Evolutionary conservation across 2,888 invertebrate genomes (phyloP), one percentile per base, ranked within the genome.

Genomic region (Drosophila parthenogenetica): DNA sequence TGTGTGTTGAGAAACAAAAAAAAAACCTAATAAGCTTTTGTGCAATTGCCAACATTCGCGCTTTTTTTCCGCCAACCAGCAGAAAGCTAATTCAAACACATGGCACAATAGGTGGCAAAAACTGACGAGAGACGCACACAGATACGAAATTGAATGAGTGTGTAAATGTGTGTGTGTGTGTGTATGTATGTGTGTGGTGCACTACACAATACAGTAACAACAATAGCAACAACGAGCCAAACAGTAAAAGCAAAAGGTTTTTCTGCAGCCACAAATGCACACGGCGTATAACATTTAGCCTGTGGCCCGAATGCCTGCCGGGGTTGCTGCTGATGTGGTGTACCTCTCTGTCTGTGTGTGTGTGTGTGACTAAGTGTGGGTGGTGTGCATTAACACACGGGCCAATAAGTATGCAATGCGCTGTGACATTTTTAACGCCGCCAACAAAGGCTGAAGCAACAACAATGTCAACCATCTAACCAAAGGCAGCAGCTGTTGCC

Each of bases 401-500:
- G 85, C 87, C 87, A 87, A 82, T 87, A 87, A 81, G 80, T 89
- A 81, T 89, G 89, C 83, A 89, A 85, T 79, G 89, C 87, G 78
- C 81, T 87, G 89, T 89, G 89, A 89, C 89, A 87, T 89, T 89
- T 89, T 89, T 85, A 87, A 76, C 87, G 85, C 89, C 66, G 58
- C 64, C 81, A 77, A 82, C 86, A 83, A 81, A 74, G 69, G 64
- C 87, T 58, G 61, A 53, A 45, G 62, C 71, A 71, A 65, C 69
- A 73, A 65, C 69, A 73, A 70, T 67, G 62, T 51, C 42, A 63
- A 42, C 60, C 54, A 53, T 61, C 68, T 57, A 75, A 77, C 75
- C 64, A 67, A 63, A 70, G 73, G 39, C 61, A 64, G 53, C 66
- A 58, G 55, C 70, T 69, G 73, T 13, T 11, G 13, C 13, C 13